A percentile compares a stretch with the other conserved stretches of the same genome.
Conservation (phyloP, 2,797 vertebrate species). For the Brotula barbata region DNA sequence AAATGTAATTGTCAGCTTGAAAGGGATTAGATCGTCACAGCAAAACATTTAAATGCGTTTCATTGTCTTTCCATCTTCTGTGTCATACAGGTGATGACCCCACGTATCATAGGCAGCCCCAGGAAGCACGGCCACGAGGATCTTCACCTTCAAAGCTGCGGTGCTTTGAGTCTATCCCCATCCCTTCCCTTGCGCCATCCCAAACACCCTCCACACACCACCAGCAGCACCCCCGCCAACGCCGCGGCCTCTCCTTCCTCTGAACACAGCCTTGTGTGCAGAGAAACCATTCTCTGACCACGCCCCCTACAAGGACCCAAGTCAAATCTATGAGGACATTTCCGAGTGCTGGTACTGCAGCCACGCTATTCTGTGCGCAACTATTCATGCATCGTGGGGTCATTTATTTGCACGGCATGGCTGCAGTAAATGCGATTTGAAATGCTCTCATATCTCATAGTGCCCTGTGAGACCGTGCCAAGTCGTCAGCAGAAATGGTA, state of each 20-base stretch:
- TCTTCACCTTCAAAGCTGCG: constrained; percentile 88
- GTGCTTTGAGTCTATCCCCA: constrained; percentile 81
- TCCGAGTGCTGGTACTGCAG: constrained; percentile 50
- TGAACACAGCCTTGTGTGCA: constrained; percentile 83
- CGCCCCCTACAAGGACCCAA: constrained; percentile 42
- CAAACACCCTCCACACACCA: constrained; percentile 60
- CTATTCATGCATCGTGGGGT: constrained; percentile 37
- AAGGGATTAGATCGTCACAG: too few species aligned
- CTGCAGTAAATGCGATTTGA: constrained; percentile 54
- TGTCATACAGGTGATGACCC: constrained; percentile 82
- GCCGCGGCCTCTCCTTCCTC: constrained; percentile 48
- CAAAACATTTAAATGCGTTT: background rate
- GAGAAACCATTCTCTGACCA: constrained; percentile 89
- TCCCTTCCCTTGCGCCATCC: constrained; percentile 71
- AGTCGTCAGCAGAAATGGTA: constrained; percentile 82
- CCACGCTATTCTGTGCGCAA: constrained; percentile 37
- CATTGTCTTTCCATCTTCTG: constrained; percentile 12
- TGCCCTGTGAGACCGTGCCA: constrained; percentile 71
- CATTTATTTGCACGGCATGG: constrained; percentile 43
- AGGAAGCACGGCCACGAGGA: constrained; percentile 80
- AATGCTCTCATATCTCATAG: constrained; percentile 57
- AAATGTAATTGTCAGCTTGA: too few species aligned
- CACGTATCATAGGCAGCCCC: constrained; percentile 71
- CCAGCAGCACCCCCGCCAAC: constrained; percentile 49
- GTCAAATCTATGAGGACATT: constrained; percentile 54